These are phyloP conservation scores for Drepanosiphum platanoidis DNA, from an alignment of 2,888 invertebrate species.

Conservation along the genomic window DNA sequence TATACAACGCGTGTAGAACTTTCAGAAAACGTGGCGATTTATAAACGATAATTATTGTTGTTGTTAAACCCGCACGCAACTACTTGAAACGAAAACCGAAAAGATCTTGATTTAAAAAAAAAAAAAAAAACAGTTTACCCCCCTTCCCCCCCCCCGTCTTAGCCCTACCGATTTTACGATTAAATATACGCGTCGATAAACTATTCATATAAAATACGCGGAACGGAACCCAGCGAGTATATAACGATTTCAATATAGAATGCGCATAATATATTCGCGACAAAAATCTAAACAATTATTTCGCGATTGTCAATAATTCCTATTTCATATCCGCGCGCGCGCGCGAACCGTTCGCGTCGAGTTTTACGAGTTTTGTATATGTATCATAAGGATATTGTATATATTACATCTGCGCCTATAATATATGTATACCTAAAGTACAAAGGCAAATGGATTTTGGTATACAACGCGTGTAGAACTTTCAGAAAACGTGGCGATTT, in stretches of 20 bases:
- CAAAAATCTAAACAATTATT: not conserved
- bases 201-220: not conserved
- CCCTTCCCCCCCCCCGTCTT: too few species aligned
- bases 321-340: too few species aligned
- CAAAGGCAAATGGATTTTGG: constrained; percentile 43
- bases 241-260: not conserved
- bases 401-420: too few species aligned
- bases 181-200: not conserved
- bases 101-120: too few species aligned
- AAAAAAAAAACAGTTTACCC: too few species aligned
- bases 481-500: constrained; percentile 26
- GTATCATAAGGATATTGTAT: too few species aligned
- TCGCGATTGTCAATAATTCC: not conserved
- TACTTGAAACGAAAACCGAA: too few species aligned
- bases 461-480: constrained; percentile 18
- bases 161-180: not conserved
- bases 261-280: not conserved
- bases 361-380: too few species aligned
- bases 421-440: not conserved
- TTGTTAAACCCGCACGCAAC: too few species aligned
- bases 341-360: not conserved
- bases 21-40: constrained; percentile 26
- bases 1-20: constrained; percentile 18
- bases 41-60: constrained; percentile 48
- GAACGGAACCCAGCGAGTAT: not conserved